Conservation (phyloP, 2,113 vertebrate genomes). For the Polyodon spathula region DNA sequence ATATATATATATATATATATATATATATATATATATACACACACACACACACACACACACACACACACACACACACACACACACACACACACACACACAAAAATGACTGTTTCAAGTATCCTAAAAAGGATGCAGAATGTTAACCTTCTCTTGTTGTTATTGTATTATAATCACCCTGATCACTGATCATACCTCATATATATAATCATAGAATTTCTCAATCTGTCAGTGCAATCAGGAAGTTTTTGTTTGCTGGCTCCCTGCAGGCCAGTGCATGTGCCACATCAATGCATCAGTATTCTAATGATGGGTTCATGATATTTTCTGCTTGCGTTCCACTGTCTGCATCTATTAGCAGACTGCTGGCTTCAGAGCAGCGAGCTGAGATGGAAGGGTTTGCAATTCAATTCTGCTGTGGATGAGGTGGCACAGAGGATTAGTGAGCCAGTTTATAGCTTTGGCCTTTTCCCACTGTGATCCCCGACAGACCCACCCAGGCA, state of each 20-base stretch:
- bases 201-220: background rate
- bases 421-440: background rate
- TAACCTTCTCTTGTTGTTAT: background rate
- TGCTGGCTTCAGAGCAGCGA: slow-evolving; percentile 26
- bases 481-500: background rate
- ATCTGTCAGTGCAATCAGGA: slow-evolving; percentile 21
- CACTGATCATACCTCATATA: background rate
- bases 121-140: background rate
- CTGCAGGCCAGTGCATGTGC: slow-evolving; percentile 41
- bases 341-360: slow-evolving; percentile 35
- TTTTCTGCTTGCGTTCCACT: slow-evolving; percentile 46
- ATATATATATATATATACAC: too few species aligned
- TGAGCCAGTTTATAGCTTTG: background rate
- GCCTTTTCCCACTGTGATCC: background rate
- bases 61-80: too few species aligned
- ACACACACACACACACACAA: too few species aligned
- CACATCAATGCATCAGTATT: slow-evolving; percentile 47
- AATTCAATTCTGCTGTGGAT: background rate
- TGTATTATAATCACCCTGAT: background rate
- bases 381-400: slow-evolving; percentile 17
- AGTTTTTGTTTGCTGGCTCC: slow-evolving; percentile 21
- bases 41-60: too few species aligned
- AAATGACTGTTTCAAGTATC: too few species aligned
- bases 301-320: slow-evolving; percentile 41
- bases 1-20: too few species aligned